Percentiles rank a stretch among this genome's conserved stretches.
phyloP scores from a whole-genome alignment of 2,888 invertebrate species.

The Apodemia hepburni region DNA sequence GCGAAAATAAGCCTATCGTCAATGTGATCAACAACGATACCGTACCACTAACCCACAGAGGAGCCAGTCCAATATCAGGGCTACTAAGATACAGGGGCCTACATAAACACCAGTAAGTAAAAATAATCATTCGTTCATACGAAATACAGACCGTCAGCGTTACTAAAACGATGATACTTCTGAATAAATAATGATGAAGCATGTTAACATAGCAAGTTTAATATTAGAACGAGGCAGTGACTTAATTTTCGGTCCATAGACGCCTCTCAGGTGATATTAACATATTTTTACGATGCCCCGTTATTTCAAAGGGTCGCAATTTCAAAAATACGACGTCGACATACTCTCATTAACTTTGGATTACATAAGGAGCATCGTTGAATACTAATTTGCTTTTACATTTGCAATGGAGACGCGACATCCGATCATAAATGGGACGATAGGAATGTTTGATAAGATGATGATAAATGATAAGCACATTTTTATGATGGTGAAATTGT shows the following conservation, averaged over 20 bases:
- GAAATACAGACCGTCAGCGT: not conserved
- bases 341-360: conserved; percentile 73
- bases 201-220: conserved; percentile 1
- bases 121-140: not conserved
- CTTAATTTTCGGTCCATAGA: conserved; percentile 24
- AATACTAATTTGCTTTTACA: conserved; percentile 68
- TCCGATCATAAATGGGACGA: not conserved
- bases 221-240: conserved; percentile 11
- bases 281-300: conserved; percentile 68
- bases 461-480: no score
- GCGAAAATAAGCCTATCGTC: no score
- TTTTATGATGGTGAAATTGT: no score
- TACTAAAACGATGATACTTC: not conserved
- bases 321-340: conserved; percentile 69
- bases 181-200: not conserved
- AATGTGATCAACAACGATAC: no score
- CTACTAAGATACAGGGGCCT: no score
- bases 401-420: conserved; percentile 43
- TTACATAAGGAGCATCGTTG: conserved; percentile 66
- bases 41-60: no score
- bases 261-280: conserved; percentile 54
- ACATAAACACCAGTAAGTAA: no score
- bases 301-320: conserved; percentile 66
- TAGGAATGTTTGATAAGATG: no score
- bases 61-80: no score